Conservation (phyloP, 2,797 vertebrate genomes). For the Enteromius mattozi region DNA sequence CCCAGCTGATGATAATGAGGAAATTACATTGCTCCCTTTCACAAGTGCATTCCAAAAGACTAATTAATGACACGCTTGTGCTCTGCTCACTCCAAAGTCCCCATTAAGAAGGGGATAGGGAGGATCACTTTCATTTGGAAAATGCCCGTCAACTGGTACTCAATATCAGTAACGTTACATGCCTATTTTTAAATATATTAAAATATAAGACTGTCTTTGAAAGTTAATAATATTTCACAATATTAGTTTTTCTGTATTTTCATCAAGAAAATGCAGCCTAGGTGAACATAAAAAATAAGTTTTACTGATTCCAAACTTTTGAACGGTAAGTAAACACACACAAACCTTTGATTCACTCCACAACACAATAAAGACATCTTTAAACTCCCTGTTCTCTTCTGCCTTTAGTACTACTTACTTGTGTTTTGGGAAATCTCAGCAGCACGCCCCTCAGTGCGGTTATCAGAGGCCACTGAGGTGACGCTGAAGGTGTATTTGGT, state of each 20-base stretch:
- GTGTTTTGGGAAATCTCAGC: constrained; percentile 33
- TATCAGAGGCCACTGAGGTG: constrained; percentile 44
- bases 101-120: no score
- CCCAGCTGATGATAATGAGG: no score
- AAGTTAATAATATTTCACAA: neutral
- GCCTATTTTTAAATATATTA: neutral
- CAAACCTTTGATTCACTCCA: neutral
- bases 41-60: no score
- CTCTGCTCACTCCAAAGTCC: no score
- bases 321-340: neutral
- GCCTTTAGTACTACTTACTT: constrained; percentile 58
- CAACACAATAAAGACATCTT: neutral
- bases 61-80: no score
- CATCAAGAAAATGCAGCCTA: neutral
- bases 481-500: constrained; percentile 40
- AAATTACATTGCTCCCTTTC: no score
- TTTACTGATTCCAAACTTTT: neutral
- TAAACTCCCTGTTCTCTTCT: neutral
- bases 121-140: no score
- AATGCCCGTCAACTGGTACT: no score
- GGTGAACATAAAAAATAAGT: neutral
- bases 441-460: constrained; percentile 42
- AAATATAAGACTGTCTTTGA: neutral
- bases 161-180: no score
- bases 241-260: neutral